Percentiles rank a stretch among this genome's conserved stretches.
These are phyloP conservation scores for Chaenodraco wilsoni DNA, from an alignment of 2,797 vertebrate species.

Conservation along the genomic window DNA sequence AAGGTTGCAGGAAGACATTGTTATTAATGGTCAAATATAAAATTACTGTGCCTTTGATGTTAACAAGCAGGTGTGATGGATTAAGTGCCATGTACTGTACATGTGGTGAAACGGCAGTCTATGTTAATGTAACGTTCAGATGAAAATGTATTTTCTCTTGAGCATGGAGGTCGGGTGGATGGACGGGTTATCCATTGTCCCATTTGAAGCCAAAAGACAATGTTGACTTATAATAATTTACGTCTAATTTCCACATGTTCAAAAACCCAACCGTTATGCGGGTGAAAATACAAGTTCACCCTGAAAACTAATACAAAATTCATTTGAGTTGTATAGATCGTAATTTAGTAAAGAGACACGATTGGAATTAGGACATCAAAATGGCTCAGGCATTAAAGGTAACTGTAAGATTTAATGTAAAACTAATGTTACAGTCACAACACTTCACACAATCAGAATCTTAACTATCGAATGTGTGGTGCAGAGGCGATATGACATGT, in stretches of 20 bases:
- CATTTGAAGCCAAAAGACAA: no score
- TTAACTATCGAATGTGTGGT: background rate
- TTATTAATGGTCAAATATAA: background rate
- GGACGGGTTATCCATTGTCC: no score
- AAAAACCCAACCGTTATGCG: no score
- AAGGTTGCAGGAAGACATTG: background rate
- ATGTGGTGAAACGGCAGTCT: background rate
- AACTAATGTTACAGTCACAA: constrained; percentile 1
- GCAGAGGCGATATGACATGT: background rate
- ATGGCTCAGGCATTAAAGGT: background rate
- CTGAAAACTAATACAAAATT: no score
- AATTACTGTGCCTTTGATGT: background rate
- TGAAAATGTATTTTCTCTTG: no score
- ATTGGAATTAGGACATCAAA: background rate
- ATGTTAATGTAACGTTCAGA: no score
- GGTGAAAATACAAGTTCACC: no score
- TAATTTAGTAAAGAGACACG: no score
- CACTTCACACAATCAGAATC: background rate
- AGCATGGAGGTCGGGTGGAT: no score
- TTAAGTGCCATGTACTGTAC: background rate
- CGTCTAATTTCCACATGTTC: no score
- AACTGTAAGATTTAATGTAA: background rate
- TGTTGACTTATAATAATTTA: no score
- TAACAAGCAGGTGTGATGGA: background rate
- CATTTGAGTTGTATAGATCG: background rate